Base-by-base conservation (phyloP, 2,888 invertebrate genomes). In the Tuta absoluta region DNA sequence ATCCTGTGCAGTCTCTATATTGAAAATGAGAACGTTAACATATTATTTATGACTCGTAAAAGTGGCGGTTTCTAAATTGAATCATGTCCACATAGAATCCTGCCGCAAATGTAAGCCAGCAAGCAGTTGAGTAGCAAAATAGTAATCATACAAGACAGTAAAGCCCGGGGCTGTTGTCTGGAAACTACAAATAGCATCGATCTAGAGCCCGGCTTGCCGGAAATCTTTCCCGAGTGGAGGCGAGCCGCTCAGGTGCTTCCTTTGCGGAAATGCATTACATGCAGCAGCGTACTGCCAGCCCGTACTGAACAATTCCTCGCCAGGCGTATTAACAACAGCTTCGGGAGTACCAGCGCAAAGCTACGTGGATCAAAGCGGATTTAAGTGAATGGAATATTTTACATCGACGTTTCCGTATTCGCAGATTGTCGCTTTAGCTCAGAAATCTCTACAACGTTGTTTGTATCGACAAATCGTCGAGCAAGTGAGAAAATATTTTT, bases 171-270 rank as follows among this genome's bases (percentile, higher is more conserved):
- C 17, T 1, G 23, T 5, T 49, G 59, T 63, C 19, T 41, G 33
- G 45, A 61, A 62, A 37, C 49, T 62, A 58, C 57, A 65, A 62
- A 65, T 65, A 65, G 62, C 57, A 48, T 57, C 61, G 61, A 57
- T 58, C 24, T 49, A 21, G 24, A 60, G 33, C 33, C 48, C 10
- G 23, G 56, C 61, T 45, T n/a, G 14, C 33, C 49, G 61, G 61
- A 61, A 61, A 49, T 49, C 61, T 61, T 33, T 24, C 23, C 17
- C 33, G n/a, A 56, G 33, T 19, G 17, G n/a, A 56, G 56, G 28
- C 56, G 28, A 28, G 56, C 56, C 7, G 61, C 33, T 61, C 61
- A 49, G 48, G 41, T 63, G 63, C 56, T 56, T 63, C 45, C 63
- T 56, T 19, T 41, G 24, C 53, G 63, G 56, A 63, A 56, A 56